Evolutionary conservation across 2,888 invertebrate genomes (phyloP).

Genomic region (Nemoura dubitans): DNA sequence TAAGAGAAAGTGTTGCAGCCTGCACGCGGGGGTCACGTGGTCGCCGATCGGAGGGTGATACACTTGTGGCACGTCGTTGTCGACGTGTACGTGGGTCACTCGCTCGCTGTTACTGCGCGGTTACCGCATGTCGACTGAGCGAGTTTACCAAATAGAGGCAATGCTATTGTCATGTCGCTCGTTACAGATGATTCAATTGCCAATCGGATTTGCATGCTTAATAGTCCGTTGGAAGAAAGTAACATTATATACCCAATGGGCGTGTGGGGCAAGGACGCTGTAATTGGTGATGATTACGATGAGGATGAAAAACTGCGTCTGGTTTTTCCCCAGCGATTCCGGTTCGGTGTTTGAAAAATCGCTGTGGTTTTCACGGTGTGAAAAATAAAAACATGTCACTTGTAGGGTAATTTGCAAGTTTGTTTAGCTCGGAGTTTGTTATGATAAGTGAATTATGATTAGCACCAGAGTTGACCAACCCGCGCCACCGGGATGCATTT

Average conservation of each 20-base stretch:
- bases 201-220: background rate
- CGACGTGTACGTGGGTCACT: background rate
- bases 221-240: background rate
- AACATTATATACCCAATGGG: background rate
- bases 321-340: background rate
- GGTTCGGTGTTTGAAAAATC: background rate
- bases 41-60: background rate
- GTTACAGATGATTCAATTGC: constrained; percentile 17
- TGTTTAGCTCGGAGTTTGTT: background rate
- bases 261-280: background rate
- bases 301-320: background rate
- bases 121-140: background rate
- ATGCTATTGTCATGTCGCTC: background rate
- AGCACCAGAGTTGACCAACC: background rate
- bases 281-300: background rate
- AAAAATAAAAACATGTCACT: background rate
- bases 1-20: constrained; percentile 32
- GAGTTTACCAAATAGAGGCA: constrained; percentile 9
- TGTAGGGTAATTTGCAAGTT: background rate
- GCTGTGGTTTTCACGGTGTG: background rate
- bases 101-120: background rate
- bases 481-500: background rate
- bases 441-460: background rate
- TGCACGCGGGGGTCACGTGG: background rate
- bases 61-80: background rate